Conservation (phyloP, 2,797 vertebrate species). For the Pipistrellus nathusii region DNA sequence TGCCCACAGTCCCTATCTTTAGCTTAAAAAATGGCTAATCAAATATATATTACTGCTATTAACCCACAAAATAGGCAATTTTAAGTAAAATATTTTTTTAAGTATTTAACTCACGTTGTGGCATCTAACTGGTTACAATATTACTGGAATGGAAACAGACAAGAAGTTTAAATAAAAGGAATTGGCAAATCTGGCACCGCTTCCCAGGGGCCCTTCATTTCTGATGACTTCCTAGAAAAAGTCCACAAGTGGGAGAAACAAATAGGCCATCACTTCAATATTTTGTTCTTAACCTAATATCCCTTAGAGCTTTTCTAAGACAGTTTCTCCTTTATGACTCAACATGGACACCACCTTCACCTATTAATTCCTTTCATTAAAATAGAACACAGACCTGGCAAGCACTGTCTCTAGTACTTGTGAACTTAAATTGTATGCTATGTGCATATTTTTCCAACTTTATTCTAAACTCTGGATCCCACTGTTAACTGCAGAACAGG, state of each 20-base stretch:
- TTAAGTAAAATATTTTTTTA: background rate
- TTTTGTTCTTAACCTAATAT: background rate
- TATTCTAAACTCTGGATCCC: background rate
- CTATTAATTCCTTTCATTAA: background rate
- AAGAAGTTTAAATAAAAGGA: background rate
- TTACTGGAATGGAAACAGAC: background rate
- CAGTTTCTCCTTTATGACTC: background rate
- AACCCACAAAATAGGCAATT: background rate
- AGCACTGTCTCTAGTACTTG: background rate
- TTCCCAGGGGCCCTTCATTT: background rate
- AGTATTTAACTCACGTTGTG: background rate
- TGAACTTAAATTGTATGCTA: background rate
- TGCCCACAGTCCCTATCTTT: background rate
- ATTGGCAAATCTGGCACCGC: background rate
- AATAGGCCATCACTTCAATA: too few relatives aligned
- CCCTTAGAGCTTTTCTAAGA: background rate
- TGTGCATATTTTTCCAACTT: background rate
- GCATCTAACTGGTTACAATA: background rate
- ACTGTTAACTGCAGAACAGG: background rate
- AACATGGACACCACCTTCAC: background rate
- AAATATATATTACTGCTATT: background rate
- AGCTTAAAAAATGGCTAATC: background rate
- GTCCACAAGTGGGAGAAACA: accelerated
- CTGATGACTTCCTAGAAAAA: background rate
- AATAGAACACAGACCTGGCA: background rate